These are phyloP conservation scores for Phyllotreta cruciferae DNA, from an alignment of 2,888 invertebrate species.

Conservation along the genomic window DNA sequence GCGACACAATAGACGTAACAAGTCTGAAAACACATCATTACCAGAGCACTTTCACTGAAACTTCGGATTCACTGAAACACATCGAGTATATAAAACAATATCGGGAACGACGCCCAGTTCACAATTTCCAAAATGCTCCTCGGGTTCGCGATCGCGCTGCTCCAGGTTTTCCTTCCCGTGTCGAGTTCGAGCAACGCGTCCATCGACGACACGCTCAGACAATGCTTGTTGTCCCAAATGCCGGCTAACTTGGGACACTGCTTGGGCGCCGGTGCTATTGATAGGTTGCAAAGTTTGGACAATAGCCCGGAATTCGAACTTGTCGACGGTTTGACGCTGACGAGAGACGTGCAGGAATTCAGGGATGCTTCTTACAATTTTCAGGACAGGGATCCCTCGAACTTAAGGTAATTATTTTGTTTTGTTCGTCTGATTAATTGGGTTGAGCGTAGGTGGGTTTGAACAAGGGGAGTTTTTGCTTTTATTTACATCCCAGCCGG, in stretches of 20 bases:
- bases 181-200: conserved; percentile 20
- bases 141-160: conserved; percentile 18
- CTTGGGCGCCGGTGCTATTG: conserved; percentile 73
- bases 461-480: no score
- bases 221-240: conserved; percentile 61
- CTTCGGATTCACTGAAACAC: conserved; percentile 48
- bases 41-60: conserved; percentile 51
- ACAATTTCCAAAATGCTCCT: conserved; percentile 44
- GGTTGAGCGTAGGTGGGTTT: not conserved
- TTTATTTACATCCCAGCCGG: no score
- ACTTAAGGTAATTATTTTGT: conserved; percentile 67
- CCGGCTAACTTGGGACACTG: conserved; percentile 66
- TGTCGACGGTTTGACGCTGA: conserved; percentile 69
- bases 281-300: conserved; percentile 70
- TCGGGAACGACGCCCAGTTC: conserved; percentile 43
- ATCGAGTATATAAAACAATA: conserved; percentile 48
- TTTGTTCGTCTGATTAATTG: not conserved
- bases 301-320: conserved; percentile 72
- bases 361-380: conserved; percentile 72
- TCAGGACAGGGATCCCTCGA: conserved; percentile 76
- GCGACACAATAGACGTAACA: conserved; percentile 42
- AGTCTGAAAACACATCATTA: conserved; percentile 42
- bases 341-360: conserved; percentile 68
- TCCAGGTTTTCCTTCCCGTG: conserved; percentile 19
- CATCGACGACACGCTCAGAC: conserved; percentile 49